phyloP scores from a whole-genome alignment of 2,113 vertebrate genomes.

The Dasypus novemcinctus region DNA sequence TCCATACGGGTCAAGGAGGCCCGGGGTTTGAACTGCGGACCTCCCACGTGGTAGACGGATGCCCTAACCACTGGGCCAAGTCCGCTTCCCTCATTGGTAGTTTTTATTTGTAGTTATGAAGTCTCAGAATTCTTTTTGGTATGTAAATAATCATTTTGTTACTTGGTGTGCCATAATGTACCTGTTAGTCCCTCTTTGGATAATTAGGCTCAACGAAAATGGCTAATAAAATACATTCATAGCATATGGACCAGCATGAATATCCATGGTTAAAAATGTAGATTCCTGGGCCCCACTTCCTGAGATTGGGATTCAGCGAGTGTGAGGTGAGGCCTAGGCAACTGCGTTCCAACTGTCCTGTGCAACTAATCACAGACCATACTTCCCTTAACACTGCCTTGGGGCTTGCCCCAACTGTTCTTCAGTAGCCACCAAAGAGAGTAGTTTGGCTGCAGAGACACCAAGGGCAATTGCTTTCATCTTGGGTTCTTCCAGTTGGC shows the following conservation, averaged over 20 bases:
- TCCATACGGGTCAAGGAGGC: too few species aligned
- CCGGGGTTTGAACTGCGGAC: too few species aligned
- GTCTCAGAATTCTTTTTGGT: not conserved
- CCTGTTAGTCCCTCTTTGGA: not conserved
- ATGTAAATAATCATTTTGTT: not conserved
- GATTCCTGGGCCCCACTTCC: not conserved
- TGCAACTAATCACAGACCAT: too few species aligned
- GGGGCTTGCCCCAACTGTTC: not conserved
- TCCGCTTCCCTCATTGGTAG: not conserved
- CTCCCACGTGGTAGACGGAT: too few species aligned
- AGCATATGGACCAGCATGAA: not conserved
- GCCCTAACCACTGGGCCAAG: too few species aligned
- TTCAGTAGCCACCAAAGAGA: not conserved
- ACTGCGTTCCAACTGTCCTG: not conserved
- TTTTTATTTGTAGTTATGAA: not conserved
- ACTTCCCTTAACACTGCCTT: not conserved
- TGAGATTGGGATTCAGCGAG: not conserved
- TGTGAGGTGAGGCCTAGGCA: not conserved
- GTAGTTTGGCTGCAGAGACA: not conserved
- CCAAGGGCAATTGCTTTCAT: not conserved
- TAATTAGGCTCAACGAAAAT: conserved; percentile 34
- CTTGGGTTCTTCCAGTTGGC: not conserved
- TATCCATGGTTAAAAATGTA: not conserved
- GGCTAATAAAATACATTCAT: conserved; percentile 20
- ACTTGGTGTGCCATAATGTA: not conserved